phyloP scores from a whole-genome alignment of 2,797 vertebrate species.

The Pangasius djambal region DNA sequence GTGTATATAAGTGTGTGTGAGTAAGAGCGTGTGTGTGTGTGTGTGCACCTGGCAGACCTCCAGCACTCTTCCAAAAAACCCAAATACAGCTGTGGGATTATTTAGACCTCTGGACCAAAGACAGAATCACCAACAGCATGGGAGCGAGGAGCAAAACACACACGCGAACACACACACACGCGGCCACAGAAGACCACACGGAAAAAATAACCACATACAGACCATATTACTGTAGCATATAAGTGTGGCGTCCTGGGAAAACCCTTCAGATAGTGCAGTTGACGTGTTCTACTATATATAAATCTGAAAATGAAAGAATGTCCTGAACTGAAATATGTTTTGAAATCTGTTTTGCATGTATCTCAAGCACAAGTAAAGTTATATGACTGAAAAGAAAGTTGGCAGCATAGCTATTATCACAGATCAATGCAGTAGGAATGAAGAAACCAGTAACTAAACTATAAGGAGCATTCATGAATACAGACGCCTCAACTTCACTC shows the following conservation, averaged over 20 bases:
- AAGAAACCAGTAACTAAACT: not conserved
- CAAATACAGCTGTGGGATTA: slow-evolving; percentile 70
- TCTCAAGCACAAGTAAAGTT: too few relatives aligned
- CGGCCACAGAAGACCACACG: not conserved
- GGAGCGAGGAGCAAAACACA: not conserved
- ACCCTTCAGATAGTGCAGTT: not conserved
- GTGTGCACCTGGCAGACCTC: slow-evolving; percentile 3
- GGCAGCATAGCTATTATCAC: too few relatives aligned
- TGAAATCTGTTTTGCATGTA: not conserved
- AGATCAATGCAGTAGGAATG: too few relatives aligned
- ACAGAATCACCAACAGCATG: slow-evolving; percentile 54
- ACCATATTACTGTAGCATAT: not conserved
- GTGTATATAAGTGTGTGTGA: not conserved
- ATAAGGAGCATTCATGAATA: not conserved
- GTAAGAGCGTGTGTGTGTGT: not conserved
- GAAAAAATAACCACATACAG: not conserved
- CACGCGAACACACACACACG: slow-evolving; percentile 5
- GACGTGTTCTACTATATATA: not conserved
- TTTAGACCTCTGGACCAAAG: slow-evolving; percentile 48
- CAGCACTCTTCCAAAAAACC: slow-evolving; percentile 16
- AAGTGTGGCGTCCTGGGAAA: not conserved
- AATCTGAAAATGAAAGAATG: not conserved
- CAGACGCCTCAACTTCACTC: not conserved
- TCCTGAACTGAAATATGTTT: not conserved
- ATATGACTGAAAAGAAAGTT: too few relatives aligned